These are phyloP conservation scores for Cylas formicarius DNA, from an alignment of 1,140 invertebrate genomes.

Conservation along the genomic window DNA sequence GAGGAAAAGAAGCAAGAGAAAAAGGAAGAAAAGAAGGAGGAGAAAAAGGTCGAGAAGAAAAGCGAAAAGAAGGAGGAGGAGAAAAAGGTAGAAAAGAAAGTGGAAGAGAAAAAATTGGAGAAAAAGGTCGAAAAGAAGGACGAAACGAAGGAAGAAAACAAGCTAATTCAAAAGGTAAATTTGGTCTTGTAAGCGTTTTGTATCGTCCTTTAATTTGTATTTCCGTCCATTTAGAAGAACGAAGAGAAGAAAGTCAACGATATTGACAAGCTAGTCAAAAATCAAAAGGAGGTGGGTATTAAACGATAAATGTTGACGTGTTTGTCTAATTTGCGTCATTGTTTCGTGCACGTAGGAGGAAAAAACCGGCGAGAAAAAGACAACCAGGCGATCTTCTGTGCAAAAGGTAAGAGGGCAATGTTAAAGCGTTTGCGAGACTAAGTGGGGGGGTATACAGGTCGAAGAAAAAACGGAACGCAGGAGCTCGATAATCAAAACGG, in stretches of 20 bases:
- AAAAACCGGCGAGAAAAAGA: slow-evolving; percentile 24
- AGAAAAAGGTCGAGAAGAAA: slow-evolving; percentile 41
- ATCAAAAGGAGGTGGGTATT: slow-evolving; percentile 37
- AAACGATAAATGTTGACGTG: slow-evolving; percentile 17
- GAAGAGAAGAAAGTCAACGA: slow-evolving; percentile 46
- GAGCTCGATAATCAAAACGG: slow-evolving; percentile 53
- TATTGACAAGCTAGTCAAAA: slow-evolving; percentile 41
- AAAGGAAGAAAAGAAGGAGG: slow-evolving; percentile 27
- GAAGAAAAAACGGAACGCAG: slow-evolving; percentile 56
- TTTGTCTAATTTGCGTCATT: slow-evolving; percentile 21
- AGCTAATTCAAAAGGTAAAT: slow-evolving; percentile 33
- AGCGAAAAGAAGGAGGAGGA: slow-evolving; percentile 46
- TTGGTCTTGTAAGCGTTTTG: slow-evolving; percentile 13
- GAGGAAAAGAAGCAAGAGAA: slow-evolving; percentile 42
- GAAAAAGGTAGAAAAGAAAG: slow-evolving; percentile 38
- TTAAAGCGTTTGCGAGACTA: background rate
- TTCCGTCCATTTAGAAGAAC: slow-evolving; percentile 36
- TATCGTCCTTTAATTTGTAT: slow-evolving; percentile 17
- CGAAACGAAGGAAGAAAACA: slow-evolving; percentile 45
- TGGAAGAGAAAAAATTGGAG: slow-evolving; percentile 42
- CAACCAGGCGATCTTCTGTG: slow-evolving; percentile 16
- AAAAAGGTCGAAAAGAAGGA: slow-evolving; percentile 41
- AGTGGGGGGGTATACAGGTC: slow-evolving; percentile 20
- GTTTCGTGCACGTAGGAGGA: slow-evolving; percentile 22
- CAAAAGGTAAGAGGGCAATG: slow-evolving; percentile 21